These are phyloP conservation scores for Cristatella mucedo DNA, from an alignment of 2,888 invertebrate genomes.

Conservation along the genomic window DNA sequence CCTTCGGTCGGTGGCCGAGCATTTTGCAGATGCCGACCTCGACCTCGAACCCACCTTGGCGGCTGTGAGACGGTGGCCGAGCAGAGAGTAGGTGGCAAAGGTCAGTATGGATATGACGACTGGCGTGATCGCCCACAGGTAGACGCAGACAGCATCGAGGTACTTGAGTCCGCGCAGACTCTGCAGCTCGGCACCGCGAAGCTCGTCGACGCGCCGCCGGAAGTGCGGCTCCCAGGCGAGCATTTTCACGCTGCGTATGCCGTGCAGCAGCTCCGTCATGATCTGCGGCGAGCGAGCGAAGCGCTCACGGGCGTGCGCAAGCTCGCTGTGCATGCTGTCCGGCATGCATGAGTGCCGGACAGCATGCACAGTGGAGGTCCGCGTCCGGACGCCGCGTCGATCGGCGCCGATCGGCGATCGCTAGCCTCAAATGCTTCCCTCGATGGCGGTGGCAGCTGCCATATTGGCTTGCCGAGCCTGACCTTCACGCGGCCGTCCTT, in stretches of 20 bases:
- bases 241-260: constrained; percentile 74
- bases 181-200: constrained; percentile 49
- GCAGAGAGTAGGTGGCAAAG: constrained; percentile 39
- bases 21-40: no score
- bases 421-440: no score
- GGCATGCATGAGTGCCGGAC: no score
- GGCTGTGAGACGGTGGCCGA: constrained; percentile 61
- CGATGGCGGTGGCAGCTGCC: no score
- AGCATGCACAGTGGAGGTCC: no score
- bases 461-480: no score
- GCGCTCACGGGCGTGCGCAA: no score
- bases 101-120: constrained; percentile 46
- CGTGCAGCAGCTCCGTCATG: constrained; percentile 67
- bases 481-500: constrained; percentile 74
- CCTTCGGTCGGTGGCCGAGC: no score
- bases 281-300: constrained; percentile 43
- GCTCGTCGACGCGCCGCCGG: constrained; percentile 45
- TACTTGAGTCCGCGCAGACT: constrained; percentile 75
- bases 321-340: no score
- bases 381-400: no score
- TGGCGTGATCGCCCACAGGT: constrained; percentile 95
- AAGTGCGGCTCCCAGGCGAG: constrained; percentile 87
- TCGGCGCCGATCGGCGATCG: no score
- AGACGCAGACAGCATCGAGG: constrained; percentile 89
- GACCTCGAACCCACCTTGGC: constrained; percentile 54